Evolutionary conservation across 2,888 invertebrate genomes (phyloP), one percentile per base, ranked within the genome.

Genomic region (Prosopocoilus inquinatus): DNA sequence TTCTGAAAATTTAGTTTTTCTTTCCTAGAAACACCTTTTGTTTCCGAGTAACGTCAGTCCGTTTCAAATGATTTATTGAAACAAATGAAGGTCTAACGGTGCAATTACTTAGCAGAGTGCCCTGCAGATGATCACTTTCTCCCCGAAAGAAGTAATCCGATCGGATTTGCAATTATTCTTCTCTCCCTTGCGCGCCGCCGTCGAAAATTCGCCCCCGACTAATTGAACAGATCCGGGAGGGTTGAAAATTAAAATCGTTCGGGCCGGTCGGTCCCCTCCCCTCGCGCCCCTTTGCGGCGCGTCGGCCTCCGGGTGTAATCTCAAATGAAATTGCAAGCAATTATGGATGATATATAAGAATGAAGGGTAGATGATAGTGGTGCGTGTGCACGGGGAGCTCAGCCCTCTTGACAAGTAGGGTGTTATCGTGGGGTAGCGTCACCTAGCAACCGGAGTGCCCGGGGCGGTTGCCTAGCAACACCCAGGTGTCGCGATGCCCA

Each of bases 401-500:
- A 9, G 28, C 32, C 16, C 28, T 7, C 12, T 12, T 28, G 20
- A 32, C 49, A 20, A 15, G 15, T 9, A 35, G 4, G 9, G 45
- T 12, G 48, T 38, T 33, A 36, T 39, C 47, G 54, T 49, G 44
- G 48, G 49, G 48, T 41, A 38, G 49, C 53, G 61, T 61, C 61
- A 55, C 66, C 63, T 63, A 62, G 66, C 66, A 66, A 68, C 68
- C 59, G 56, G 59, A 52, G 57, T 60, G 59, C 62, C 64, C 62
- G 62, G 62, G 63, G 67, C 65, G 72, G 75, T 71, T 71, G 74
- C 70, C 70, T 58, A 68, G 75, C 72, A 75, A 76, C 75, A 70
- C 74, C 74, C 76, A 76, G 76, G 76, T 76, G 76, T 76, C 74
- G 71, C 71, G 69, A 69, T 71, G 74, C 70, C 75, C 75, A 75